Evolutionary conservation across 2,113 vertebrate species (phyloP).

Genomic region (Poecile atricapillus): DNA sequence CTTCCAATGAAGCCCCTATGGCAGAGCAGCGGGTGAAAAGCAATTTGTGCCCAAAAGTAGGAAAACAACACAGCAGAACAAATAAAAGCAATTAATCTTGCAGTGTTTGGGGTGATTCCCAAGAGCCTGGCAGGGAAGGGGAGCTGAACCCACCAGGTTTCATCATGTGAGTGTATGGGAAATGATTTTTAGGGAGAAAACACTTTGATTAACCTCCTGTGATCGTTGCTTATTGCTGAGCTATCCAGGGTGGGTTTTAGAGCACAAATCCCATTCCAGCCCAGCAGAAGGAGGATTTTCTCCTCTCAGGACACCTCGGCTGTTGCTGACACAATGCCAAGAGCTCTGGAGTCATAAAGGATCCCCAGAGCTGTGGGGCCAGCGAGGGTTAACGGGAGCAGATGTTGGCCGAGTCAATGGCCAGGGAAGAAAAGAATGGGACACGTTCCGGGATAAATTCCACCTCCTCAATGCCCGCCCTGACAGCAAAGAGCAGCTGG

Average conservation of each 20-base stretch:
- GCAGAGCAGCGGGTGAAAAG: neutral
- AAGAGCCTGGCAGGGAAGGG: neutral
- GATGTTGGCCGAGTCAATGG: slow-evolving; percentile 29
- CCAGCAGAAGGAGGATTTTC: neutral
- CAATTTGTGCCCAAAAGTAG: neutral
- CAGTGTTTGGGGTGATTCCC: neutral
- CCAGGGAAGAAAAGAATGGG: neutral
- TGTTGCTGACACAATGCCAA: neutral
- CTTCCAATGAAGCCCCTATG: neutral
- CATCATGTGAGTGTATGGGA: rapidly evolving
- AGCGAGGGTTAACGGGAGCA: neutral
- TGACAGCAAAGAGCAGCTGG: slow-evolving; percentile 17
- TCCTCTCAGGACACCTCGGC: neutral
- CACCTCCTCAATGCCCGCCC: neutral
- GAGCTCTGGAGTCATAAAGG: neutral
- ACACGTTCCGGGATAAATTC: neutral
- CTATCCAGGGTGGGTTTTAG: neutral
- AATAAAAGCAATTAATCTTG: neutral
- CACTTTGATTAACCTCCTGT: neutral
- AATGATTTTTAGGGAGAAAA: neutral
- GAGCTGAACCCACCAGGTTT: neutral
- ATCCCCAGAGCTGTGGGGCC: neutral
- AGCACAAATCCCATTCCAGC: neutral
- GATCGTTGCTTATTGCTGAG: neutral
- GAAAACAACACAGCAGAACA: rapidly evolving